These are phyloP conservation scores for honey bee (Apis mellifera) DNA, from an alignment of 1,140 invertebrate genomes.

Conservation along the genomic window Amel_HAv3.1 CM009942.2:10935501-10936000, in stretches of 20 bases:
- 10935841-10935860: not conserved
- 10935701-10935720: too few relatives aligned
- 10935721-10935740: too few relatives aligned
- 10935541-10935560: constrained; percentile 62
- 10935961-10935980: not conserved
- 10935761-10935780: too few relatives aligned
- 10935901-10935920: too few relatives aligned
- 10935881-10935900: not conserved
- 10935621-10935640: constrained; percentile 55
- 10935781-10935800: too few relatives aligned
- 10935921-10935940: too few relatives aligned
- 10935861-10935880: not conserved
- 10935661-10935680: not conserved
- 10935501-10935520: constrained; percentile 65
- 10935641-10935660: constrained; percentile 38
- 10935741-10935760: too few relatives aligned
- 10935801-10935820: too few relatives aligned
- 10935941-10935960: too few relatives aligned
- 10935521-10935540: constrained; percentile 76
- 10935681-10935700: not conserved
- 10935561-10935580: constrained; percentile 62
- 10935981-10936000: constrained; percentile 22
- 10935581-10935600: constrained; percentile 62
- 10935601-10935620: constrained; percentile 13
- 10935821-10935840: too few relatives aligned